These are phyloP conservation scores for Danio jaintianensis DNA, from an alignment of 2,797 vertebrate species.

Conservation along the genomic window DNA sequence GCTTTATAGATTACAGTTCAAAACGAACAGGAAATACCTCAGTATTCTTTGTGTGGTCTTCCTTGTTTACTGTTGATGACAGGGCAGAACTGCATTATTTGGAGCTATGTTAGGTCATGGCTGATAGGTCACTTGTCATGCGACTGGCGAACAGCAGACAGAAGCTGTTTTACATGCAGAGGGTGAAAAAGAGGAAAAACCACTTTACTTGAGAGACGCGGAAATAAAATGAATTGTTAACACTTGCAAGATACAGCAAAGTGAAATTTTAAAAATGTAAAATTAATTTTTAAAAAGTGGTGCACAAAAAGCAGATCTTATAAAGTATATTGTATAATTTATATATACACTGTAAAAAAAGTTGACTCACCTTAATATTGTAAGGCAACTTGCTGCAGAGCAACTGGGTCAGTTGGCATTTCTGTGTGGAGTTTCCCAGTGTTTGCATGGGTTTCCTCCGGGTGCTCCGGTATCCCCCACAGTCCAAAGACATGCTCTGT, in stretches of 20 bases:
- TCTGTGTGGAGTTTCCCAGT: no score
- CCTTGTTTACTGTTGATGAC: constrained; percentile 55
- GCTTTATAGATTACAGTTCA: constrained; percentile 50
- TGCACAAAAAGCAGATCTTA: background rate
- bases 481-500: no score
- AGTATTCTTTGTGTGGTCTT: constrained; percentile 57
- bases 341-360: no score
- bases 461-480: no score
- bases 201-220: background rate
- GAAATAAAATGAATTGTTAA: background rate
- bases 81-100: constrained; percentile 35
- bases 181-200: background rate
- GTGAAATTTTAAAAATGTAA: background rate
- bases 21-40: constrained; percentile 45
- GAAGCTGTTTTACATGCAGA: background rate
- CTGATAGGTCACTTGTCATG: constrained; percentile 26
- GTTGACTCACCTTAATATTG: no score
- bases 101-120: constrained; percentile 45
- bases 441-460: no score
- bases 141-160: background rate
- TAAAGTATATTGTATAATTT: no score
- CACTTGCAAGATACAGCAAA: background rate
- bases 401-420: no score
- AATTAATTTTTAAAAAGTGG: background rate
- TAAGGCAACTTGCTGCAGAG: no score